Base-by-base conservation (phyloP, 2,888 invertebrate species). In the Xanthia icteritia region DNA sequence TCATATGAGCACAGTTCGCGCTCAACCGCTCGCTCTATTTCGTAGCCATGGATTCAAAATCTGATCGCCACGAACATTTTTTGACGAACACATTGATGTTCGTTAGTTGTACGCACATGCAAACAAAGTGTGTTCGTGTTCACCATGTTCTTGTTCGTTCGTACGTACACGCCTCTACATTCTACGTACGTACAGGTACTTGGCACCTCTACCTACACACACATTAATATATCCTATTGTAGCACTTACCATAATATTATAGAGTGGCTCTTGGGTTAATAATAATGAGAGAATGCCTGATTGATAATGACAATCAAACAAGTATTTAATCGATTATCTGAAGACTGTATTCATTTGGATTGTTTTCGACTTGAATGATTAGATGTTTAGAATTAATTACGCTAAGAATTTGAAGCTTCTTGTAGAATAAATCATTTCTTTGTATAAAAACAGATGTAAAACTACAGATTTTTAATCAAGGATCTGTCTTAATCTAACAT, bases 201-300 rank as follows among this genome's bases (percentile, higher is more conserved):
- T 15, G 20, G 17, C 6, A 48, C 48, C 17, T 48, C 9, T 42
- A 42, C 42, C 17, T 48, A 48, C 48, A 48, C 17, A 48, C 5
- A 48, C 5, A 17, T 48, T 48, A 5, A 48, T 5, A 48, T 48
- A 5, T 17, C 5, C 17, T 48, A 48, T 48, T 5, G 48, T 20
- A 51, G 23, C 60, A 66, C 80, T 60, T 60, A 79, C 79, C 75
- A 42, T 42, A 48, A 11, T 58, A 42, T 13, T 58, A 42, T 13
- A n/a, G 27, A 51, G 11, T 20, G 5, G n/a, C 42, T 56, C 23
- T 48, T 39, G 15, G 13, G 15, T 23, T 23, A 36, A 65, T 60
- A 65, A 27, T 39, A 65, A 36, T n/a, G 5, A n/a, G 20, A 11
- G 15, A 64, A 39, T 58, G 48, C 8, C 3, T 36, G 64, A 27